Conservation (phyloP, 2,888 invertebrate genomes). For the Adelphocoris suturalis region DNA sequence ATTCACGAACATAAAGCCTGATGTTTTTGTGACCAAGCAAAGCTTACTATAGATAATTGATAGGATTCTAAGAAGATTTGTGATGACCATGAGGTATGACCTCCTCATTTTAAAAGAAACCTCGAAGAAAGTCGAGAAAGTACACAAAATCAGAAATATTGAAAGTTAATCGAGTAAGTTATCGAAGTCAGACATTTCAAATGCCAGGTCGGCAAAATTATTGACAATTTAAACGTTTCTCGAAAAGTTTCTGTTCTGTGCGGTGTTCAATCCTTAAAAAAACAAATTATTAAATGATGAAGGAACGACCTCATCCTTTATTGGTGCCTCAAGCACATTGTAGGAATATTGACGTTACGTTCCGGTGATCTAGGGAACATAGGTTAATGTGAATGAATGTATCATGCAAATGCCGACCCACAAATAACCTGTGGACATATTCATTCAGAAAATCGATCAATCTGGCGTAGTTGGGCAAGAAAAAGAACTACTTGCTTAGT, state of each 20-base stretch:
- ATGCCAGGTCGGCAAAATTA: neutral
- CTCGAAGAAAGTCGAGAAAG: neutral
- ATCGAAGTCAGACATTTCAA: neutral
- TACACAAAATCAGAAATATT: neutral
- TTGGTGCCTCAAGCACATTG: too few species aligned
- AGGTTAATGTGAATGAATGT: too few species aligned
- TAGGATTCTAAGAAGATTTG: neutral
- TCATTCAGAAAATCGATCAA: too few species aligned
- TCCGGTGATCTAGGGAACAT: too few species aligned
- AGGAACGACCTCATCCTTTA: too few species aligned
- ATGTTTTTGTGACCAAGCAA: neutral
- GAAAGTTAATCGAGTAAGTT: neutral
- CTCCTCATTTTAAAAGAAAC: conserved; percentile 15
- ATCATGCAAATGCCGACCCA: too few species aligned
- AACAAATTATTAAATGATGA: neutral
- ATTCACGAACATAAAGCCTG: neutral
- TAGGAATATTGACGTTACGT: too few species aligned
- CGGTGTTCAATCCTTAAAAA: neutral
- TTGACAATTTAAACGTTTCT: neutral
- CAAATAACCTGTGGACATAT: too few species aligned
- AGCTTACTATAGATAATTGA: neutral
- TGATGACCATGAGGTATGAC: neutral
- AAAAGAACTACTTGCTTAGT: too few species aligned
- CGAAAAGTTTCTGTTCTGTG: neutral
- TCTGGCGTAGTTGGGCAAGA: too few species aligned